Base-by-base conservation (phyloP, 2,888 invertebrate species). In the Pemphredon lugubris region DNA sequence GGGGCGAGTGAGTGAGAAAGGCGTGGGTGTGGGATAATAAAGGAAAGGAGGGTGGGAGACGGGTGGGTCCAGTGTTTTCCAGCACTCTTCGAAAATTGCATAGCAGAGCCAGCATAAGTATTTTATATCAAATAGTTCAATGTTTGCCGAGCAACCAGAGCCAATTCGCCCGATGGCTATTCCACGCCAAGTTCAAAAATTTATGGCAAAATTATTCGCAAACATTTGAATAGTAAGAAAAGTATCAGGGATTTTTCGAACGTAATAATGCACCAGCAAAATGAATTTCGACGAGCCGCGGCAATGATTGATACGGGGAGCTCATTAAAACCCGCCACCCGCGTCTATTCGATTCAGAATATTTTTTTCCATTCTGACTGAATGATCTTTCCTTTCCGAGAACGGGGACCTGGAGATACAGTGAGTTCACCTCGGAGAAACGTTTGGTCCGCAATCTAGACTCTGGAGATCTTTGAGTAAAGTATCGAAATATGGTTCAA, bases 1-100 rank as follows among this genome's bases (percentile, higher is more conserved):
- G n/a, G 20, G n/a, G n/a, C n/a, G 30, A 40, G 34, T 9, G 34
- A 16, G 51, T 16, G n/a, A 30, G 37, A 16, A n/a, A 2, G 30
- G 20, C 5, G 26, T 13, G 32, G 7, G 13, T 32, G 20, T 20
- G 16, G 32, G n/a, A 39, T 37, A 48, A 44, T 45, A 53, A 45
- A 26, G n/a, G 61, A 20, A 40, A 11, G 9, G 21, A 26, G 45
- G 14, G 21, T 16, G 14, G 16, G 18, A 5, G 9, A 34, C 39
- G 13, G 40, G 48, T 18, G 16, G 45, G 66, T 73, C 73, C 75
- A 71, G 71, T 79, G 77, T 79, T 80, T 79, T 69, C 79, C 80
- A 77, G 84, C 81, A 83, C 83, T 85, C 81, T 76, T 83, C 76
- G 81, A 71, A 83, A 84, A 85, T 83, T 83, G 84, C 83, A 79